Evolutionary conservation across 2,888 invertebrate genomes (phyloP), one percentile per base, ranked within the genome.

Genomic region (Dione vanillae): DNA sequence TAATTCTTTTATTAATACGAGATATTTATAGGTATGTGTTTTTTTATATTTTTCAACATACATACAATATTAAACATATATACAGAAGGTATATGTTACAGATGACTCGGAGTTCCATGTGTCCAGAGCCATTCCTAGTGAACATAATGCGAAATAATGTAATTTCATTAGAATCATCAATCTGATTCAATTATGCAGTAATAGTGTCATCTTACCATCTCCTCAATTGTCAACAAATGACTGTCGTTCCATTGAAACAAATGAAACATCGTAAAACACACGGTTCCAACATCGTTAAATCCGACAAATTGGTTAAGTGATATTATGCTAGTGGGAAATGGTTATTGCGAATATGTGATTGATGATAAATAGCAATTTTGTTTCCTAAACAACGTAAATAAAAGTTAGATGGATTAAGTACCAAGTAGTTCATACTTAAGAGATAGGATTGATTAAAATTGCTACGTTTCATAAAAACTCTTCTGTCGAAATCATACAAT

Each of bases 221-320:
- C 74, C 67, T 74, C 79, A 78, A 76, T 69, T 72, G 72, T 77
- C 77, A 78, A 73, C 81, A 79, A 82, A 81, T 82, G 84, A 85
- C 83, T 75, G 76, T 74, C 73, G 78, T 78, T 80, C 83, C 85
- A 89, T 91, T 91, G 90, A 91, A 90, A 92, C 79, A 92, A 92
- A 92, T 92, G 92, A 92, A 92, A 80, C 80, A 74, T 91, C 92
- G 87, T 92, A 91, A 92, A 92, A 86, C 83, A 88, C 78, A 76
- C 82, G 77, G 86, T 90, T 89, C 84, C 74, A 64, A 61, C 81
- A 81, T 89, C 91, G 90, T 92, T 91, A 91, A 90, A 85, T 80
- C 77, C 72, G 76, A 84, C 87, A 86, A 78, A 78, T 77, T 77
- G 77, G 51, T 73, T 68, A 69, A 76, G 51, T 65, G 74, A 67